Evolutionary conservation across 2,797 vertebrate species (phyloP).

Genomic region (Hipposideros larvatus): DNA sequence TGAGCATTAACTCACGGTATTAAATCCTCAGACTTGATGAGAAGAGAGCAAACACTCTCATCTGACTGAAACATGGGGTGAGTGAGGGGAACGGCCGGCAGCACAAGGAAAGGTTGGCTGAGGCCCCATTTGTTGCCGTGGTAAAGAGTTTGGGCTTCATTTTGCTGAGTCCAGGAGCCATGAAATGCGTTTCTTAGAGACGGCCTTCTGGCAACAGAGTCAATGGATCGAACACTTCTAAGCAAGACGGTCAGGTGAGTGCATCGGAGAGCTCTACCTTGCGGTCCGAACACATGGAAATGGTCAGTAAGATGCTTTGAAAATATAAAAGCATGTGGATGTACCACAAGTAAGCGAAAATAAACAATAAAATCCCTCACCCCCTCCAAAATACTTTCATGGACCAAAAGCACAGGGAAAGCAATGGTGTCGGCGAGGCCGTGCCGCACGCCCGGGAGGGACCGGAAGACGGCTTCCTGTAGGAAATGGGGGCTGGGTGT

Average conservation of each 20-base stretch:
- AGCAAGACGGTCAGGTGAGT: background rate
- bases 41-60: slow-evolving; percentile 28
- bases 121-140: background rate
- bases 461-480: background rate
- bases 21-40: background rate
- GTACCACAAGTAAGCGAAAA: background rate
- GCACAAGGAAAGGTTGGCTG: background rate
- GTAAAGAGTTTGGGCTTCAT: background rate
- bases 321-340: background rate
- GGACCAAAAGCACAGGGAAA: background rate
- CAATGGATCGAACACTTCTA: background rate
- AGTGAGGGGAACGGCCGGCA: background rate
- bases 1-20: background rate
- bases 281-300: background rate
- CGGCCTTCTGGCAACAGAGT: background rate
- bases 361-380: background rate
- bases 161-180: background rate
- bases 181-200: background rate
- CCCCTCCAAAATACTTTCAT: background rate
- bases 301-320: background rate
- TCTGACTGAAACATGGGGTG: background rate
- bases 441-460: background rate
- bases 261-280: background rate
- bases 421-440: background rate
- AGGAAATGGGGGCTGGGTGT: background rate